Evolutionary conservation across 1,140 invertebrate species (phyloP), one percentile per base, ranked within the genome.

Genomic region (Drosophila saltans): DNA sequence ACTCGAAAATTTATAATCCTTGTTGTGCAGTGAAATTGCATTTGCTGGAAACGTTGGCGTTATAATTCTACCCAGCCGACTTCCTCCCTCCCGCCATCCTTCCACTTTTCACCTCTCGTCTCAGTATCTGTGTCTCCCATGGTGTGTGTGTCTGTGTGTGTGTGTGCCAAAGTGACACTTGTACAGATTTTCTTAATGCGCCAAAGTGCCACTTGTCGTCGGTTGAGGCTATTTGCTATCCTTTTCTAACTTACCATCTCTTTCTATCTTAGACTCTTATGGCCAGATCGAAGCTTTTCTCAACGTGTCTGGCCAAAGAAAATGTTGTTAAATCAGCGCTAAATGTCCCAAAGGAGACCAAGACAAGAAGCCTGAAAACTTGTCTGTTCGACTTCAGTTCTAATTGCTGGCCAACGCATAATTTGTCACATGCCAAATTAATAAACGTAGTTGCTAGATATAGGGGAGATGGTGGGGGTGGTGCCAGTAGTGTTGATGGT

Each of bases 171-270:
- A 89, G 81, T 89, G 84, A 89, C 84, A 89, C 84, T 89, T 89
- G 84, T 89, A 89, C 84, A 89, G 84, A 89, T 89, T 89, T 89
- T 89, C 84, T 89, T 89, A 89, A 89, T 89, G 84, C 84, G 84
- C 84, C 71, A 89, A 89, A 89, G 84, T 89, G 84, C 84, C 84
- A 89, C 84, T 89, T 89, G 84, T 89, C 84, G 84, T 89, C 84
- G 89, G 84, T 84, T 88, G 78, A 83, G 52, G 80, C 84, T 72
- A 67, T 59, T 78, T 33, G 16, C 58, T 48, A 10, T 48, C 36
- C 28, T 3, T n/a, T 16, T 9, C 5, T 7, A 16, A 24, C 28
- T 30, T 36, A 5, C 3, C 7, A 0, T 6, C 26, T 39, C 52
- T 11, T 5, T 24, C 40, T n/a, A 41, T 43, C 16, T 26, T 45